phyloP scores from a whole-genome alignment of 2,888 invertebrate genomes.

The Lasius platythorax region DNA sequence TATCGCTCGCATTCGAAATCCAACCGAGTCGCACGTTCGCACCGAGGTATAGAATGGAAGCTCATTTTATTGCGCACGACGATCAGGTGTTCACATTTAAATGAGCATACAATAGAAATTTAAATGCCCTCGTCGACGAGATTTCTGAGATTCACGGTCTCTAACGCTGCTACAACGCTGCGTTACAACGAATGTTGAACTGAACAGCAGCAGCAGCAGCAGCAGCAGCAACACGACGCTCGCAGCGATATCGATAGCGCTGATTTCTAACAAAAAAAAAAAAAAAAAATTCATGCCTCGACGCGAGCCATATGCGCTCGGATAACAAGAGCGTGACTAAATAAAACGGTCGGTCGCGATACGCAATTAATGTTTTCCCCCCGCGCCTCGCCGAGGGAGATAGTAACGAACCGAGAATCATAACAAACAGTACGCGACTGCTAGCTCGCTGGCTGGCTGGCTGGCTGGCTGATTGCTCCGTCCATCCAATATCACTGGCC shows the following conservation, averaged over 20 bases:
- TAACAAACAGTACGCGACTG: constrained; percentile 74
- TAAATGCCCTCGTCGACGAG: constrained; percentile 32
- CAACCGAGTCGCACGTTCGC: constrained; percentile 18
- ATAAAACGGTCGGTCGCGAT: constrained; percentile 71
- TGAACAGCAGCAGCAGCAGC: not conserved
- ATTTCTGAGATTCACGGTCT: not conserved
- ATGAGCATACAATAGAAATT: constrained; percentile 23
- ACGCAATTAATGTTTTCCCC: constrained; percentile 78
- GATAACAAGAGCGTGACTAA: constrained; percentile 66
- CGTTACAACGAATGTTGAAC: not conserved
- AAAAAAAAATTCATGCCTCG: constrained; percentile 41
- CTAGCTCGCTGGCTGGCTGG: not conserved
- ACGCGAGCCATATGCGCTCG: constrained; percentile 55
- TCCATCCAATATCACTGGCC: constrained; percentile 55
- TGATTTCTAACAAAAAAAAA: constrained; percentile 41
- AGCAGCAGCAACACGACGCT: not conserved
- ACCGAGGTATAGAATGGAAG: not conserved
- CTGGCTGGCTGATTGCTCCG: not conserved
- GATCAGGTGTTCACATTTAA: constrained; percentile 7
- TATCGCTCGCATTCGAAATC: constrained; percentile 16
- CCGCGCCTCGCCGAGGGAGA: constrained; percentile 60
- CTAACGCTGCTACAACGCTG: not conserved
- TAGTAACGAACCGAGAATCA: constrained; percentile 75
- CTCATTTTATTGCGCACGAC: constrained; percentile 1
- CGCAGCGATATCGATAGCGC: constrained; percentile 24